Base-by-base conservation (phyloP, 2,113 vertebrate species). In the Baryphthengus martii region DNA sequence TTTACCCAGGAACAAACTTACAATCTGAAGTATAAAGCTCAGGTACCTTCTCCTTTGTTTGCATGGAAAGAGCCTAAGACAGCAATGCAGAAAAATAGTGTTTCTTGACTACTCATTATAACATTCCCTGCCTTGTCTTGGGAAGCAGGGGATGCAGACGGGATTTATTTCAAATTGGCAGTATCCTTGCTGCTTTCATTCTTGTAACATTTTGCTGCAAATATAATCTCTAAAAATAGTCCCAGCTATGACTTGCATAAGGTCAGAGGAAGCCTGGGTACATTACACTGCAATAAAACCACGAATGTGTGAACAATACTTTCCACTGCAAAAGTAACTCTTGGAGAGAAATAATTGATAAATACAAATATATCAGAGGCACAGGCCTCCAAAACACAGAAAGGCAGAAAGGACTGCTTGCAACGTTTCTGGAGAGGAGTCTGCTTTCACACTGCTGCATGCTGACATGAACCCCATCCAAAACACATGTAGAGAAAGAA, bases 141-240 rank as follows among this genome's bases (percentile, higher is more conserved):
- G 17, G 50, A 76, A 95, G 71, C 35, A 56, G 62, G 58, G 95
- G 90, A 59, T 70, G 66, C 65, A 71, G 63, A 93, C 47, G 49
- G 49, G 88, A 71, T 94, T 89, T 88, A 76, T 93, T 95, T 89
- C 81, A 84, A 47, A 23, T 53, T 96, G 93, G 89, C 15, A 28
- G 85, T 66, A 94, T 75, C 76, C 78, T 85, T 74, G 91, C 89
- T 90, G 87, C 66, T 95, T 55, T 95, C 90, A 94, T 97, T 97
- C 95, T 96, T 95, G 58, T 71, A 96, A 58, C 72, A 85, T 97
- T 96, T 96, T 68, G 84, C 87, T 95, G 93, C 89, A 95, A 92
- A 91, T 93, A 93, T 89, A 96, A 95, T 93, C 56, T 89, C 96
- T 97, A 96, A 96, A 97, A 96, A 97, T 97, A 97, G 96, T 83